phyloP scores from a whole-genome alignment of 2,113 vertebrate genomes.

The Rynchops niger region DNA sequence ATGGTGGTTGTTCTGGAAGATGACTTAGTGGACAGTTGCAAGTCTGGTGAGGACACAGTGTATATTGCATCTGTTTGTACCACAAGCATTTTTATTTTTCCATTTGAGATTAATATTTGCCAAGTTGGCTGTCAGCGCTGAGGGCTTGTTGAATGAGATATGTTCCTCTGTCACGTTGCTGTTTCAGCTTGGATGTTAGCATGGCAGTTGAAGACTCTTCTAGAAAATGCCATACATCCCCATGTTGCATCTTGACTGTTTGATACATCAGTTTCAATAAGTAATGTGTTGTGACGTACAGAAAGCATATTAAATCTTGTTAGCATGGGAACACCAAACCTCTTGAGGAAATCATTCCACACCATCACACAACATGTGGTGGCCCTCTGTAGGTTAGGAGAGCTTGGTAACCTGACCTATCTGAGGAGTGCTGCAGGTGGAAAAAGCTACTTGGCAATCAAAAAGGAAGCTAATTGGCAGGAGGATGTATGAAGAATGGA shows the following conservation, averaged over 20 bases:
- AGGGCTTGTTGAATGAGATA: neutral
- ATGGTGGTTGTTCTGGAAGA: slow-evolving; percentile 92
- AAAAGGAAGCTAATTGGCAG: neutral
- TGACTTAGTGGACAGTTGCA: slow-evolving; percentile 93
- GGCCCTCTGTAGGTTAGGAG: rapidly evolving
- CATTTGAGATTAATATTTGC: neutral
- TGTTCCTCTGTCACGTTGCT: neutral
- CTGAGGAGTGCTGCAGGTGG: neutral
- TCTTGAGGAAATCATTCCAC: neutral
- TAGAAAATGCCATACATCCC: neutral
- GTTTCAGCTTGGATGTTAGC: neutral
- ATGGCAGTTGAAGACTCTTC: neutral
- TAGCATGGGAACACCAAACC: neutral
- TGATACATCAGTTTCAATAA: neutral
- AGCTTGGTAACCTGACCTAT: neutral
- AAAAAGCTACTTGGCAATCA: neutral
- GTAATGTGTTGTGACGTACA: neutral
- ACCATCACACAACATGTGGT: rapidly evolving
- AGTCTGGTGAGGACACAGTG: slow-evolving; percentile 86
- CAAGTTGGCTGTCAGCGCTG: neutral
- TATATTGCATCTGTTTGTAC: neutral
- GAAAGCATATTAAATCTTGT: neutral
- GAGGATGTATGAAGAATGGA: neutral
- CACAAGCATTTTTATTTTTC: neutral
- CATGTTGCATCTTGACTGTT: neutral